These are phyloP conservation scores for Listronotus oregonensis DNA, from an alignment of 1,140 invertebrate species.

Conservation along the genomic window DNA sequence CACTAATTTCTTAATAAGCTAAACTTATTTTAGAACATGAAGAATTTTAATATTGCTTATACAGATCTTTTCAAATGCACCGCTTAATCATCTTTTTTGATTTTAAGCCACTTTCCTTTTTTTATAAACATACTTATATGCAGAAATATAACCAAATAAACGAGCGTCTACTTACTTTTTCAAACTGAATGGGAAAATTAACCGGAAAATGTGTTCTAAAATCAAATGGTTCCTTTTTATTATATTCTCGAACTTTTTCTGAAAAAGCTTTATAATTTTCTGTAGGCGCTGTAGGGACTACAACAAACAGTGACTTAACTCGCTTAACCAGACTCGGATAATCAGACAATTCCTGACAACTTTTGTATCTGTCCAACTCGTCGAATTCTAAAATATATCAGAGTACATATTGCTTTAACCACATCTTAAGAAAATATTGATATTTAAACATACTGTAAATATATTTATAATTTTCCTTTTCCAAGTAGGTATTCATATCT, in stretches of 20 bases:
- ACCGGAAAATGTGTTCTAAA: conserved; percentile 59
- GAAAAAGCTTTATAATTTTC: conserved; percentile 78
- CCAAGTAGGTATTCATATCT: conserved; percentile 84
- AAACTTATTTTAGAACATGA: too few species aligned
- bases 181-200: too few species aligned
- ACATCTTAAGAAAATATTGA: conserved; percentile 2
- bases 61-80: too few species aligned
- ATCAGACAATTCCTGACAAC: conserved; percentile 63
- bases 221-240: conserved; percentile 74
- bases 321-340: conserved; percentile 68
- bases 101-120: too few species aligned
- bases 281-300: conserved; percentile 80
- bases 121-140: too few species aligned
- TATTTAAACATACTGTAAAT: conserved; percentile 79
- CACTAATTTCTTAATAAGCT: too few species aligned
- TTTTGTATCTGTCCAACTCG: conserved; percentile 61
- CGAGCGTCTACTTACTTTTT: conserved; percentile 46
- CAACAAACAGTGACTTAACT: conserved; percentile 81
- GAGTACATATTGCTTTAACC: not conserved
- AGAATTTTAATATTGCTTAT: too few species aligned
- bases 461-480: conserved; percentile 79
- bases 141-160: too few species aligned
- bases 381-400: conserved; percentile 59
- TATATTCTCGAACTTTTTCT: conserved; percentile 76
- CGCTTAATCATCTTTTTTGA: too few species aligned